Conservation (phyloP, 2,113 vertebrate species). For the Cricetomys ansorgei region DNA sequence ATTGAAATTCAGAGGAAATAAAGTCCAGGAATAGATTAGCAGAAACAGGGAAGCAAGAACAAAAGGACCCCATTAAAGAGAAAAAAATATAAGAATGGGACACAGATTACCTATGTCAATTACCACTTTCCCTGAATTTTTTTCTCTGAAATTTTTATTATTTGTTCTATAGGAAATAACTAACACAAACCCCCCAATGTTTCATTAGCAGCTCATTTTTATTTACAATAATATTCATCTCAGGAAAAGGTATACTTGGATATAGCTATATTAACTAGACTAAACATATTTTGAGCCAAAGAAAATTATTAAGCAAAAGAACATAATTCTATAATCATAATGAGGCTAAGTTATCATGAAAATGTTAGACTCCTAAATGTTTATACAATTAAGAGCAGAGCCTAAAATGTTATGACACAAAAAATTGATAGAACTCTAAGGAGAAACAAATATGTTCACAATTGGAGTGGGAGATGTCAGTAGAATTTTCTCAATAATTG, state of each 20-base stretch:
- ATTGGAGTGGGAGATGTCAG: neutral
- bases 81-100: neutral
- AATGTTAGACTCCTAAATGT: neutral
- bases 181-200: neutral
- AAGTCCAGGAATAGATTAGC: neutral
- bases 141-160: neutral
- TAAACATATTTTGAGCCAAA: neutral
- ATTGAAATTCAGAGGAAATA: neutral
- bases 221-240: neutral
- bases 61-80: neutral
- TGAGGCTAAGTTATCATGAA: neutral
- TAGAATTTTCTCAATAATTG: neutral
- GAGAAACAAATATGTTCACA: neutral
- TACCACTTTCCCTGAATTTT: neutral
- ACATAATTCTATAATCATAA: neutral
- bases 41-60: neutral
- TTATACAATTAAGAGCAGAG: neutral
- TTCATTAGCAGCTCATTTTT: neutral
- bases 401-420: neutral
- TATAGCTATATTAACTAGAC: neutral
- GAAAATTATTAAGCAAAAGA: neutral
- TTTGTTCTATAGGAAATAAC: neutral
- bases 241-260: neutral
- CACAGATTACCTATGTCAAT: neutral
- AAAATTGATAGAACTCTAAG: neutral